Conservation (phyloP, 2,797 vertebrate genomes). For the Atherinosoma microstoma region DNA sequence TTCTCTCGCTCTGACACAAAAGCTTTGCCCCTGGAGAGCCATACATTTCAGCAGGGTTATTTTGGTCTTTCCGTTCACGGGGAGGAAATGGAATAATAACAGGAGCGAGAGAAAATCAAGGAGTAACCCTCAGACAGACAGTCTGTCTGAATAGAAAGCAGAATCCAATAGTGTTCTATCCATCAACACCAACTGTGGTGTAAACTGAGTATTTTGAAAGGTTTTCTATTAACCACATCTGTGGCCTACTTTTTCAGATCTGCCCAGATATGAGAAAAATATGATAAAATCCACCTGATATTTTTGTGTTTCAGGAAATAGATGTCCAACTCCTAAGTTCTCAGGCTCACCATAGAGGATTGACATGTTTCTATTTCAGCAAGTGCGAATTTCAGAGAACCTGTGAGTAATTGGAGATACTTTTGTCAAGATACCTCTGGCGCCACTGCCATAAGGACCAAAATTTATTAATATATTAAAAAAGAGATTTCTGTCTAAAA, state of each 20-base stretch:
- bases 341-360: slow-evolving; percentile 26
- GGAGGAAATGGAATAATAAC: slow-evolving; percentile 86
- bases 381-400: background rate
- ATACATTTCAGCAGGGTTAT: slow-evolving; percentile 80
- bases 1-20: slow-evolving; percentile 78
- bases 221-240: slow-evolving; percentile 19
- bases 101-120: slow-evolving; percentile 67
- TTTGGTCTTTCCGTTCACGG: slow-evolving; percentile 79
- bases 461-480: slow-evolving; percentile 1
- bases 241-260: slow-evolving; percentile 41
- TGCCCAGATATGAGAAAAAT: slow-evolving; percentile 34
- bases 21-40: slow-evolving; percentile 76
- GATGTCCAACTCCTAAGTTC: slow-evolving; percentile 21
- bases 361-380: slow-evolving; percentile 22
- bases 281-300: slow-evolving; percentile 35
- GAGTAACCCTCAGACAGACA: slow-evolving; percentile 56
- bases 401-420: background rate
- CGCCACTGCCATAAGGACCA: background rate
- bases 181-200: slow-evolving; percentile 3
- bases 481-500: background rate
- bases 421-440: slow-evolving; percentile 5
- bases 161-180: slow-evolving; percentile 3
- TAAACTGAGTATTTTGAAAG: slow-evolving; percentile 12
- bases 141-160: slow-evolving; percentile 24
- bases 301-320: slow-evolving; percentile 62